These are phyloP conservation scores for Uloborus plumipes DNA, from an alignment of 2,888 invertebrate genomes.

Conservation along the genomic window DNA sequence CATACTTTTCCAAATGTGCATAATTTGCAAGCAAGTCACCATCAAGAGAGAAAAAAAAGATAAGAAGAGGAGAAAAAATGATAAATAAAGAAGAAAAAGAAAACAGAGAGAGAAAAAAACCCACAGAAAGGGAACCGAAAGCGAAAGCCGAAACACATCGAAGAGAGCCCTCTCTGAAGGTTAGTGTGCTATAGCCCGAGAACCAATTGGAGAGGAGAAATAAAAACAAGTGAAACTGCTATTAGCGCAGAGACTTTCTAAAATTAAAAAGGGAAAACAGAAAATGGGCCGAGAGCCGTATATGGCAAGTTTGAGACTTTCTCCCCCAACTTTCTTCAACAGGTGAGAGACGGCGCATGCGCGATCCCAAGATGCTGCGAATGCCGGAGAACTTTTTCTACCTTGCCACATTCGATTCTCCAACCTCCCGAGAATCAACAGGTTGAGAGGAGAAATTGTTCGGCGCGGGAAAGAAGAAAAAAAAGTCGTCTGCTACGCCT, in stretches of 20 bases:
- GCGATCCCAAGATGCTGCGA: constrained; percentile 22
- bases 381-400: constrained; percentile 41
- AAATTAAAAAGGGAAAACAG: constrained; percentile 13
- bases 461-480: not conserved
- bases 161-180: constrained; percentile 30
- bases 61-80: too few relatives aligned
- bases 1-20: too few relatives aligned
- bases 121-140: constrained; percentile 13
- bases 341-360: constrained; percentile 32
- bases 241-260: not conserved
- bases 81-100: too few relatives aligned
- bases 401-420: constrained; percentile 24
- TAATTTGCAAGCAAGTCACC: too few relatives aligned
- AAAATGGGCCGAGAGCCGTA: constrained; percentile 55
- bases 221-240: not conserved
- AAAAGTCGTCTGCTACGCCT: too few relatives aligned
- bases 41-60: too few relatives aligned
- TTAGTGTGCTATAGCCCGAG: constrained; percentile 33
- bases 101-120: not conserved
- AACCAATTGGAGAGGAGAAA: not conserved
- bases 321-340: constrained; percentile 17
- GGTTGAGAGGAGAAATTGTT: constrained; percentile 39
- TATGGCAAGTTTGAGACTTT: constrained; percentile 41
- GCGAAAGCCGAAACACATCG: not conserved
- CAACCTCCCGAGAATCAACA: constrained; percentile 38